A percentile compares a stretch with the other conserved stretches of the same genome.
Evolutionary conservation across 2,888 invertebrate species (phyloP).

Genomic region (Sminthurinus aureus): DNA sequence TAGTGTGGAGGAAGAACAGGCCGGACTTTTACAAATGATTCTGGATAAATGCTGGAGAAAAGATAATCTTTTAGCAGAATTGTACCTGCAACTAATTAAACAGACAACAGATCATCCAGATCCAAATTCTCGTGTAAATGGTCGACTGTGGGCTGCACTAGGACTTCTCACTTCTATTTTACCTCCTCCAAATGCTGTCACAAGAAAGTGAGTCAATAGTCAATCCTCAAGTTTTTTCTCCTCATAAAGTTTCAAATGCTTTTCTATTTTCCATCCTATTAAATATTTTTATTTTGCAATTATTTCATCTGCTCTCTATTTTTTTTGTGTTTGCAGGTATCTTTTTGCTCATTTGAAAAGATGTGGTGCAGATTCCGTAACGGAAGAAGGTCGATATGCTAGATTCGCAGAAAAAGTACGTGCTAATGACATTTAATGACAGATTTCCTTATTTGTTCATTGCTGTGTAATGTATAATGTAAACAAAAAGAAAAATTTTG

Average conservation of each 20-base stretch:
- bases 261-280: neutral
- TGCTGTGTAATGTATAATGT: no score
- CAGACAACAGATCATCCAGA: slow-evolving; percentile 93
- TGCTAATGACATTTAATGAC: no score
- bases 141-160: slow-evolving; percentile 91
- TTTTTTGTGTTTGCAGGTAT: slow-evolving; percentile 64
- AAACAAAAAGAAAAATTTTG: neutral
- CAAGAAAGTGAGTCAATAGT: slow-evolving; percentile 69
- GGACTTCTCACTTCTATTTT: slow-evolving; percentile 82
- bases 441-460: no score
- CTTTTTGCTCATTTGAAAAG: slow-evolving; percentile 88
- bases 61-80: slow-evolving; percentile 65
- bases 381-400: slow-evolving; percentile 94
- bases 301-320: no score
- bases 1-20: slow-evolving; percentile 42
- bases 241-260: neutral
- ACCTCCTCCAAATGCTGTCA: slow-evolving; percentile 80
- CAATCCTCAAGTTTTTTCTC: neutral
- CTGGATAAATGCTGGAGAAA: slow-evolving; percentile 91
- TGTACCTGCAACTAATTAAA: slow-evolving; percentile 91
- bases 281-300: neutral
- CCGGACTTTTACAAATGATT: slow-evolving; percentile 78
- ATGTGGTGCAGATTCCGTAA: slow-evolving; percentile 84
- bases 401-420: slow-evolving; percentile 85
- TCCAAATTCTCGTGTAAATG: slow-evolving; percentile 84